Base-by-base conservation (phyloP, 2,113 vertebrate genomes). In the Platichthys flesus region DNA sequence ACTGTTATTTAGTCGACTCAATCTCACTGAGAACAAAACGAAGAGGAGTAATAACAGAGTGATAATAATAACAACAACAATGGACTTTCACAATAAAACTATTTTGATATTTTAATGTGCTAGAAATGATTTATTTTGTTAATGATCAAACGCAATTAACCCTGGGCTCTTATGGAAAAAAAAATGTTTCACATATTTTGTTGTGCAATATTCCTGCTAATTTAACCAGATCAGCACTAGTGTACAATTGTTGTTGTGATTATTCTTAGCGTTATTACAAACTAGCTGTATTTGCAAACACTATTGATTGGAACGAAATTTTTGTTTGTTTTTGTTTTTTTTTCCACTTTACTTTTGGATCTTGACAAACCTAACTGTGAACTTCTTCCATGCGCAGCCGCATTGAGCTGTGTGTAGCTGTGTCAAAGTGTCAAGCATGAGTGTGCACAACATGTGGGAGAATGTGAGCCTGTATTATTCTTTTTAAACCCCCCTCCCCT, bases 61-160 rank as follows among this genome's bases (percentile, higher is more conserved):
- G 88, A 93, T 93, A 93, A 93, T 91, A 93, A 93, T 91, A 93
- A 93, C 90, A 92, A 94, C 93, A 93, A 93, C 92, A 93, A 90
- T 85, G 84, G 85, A 89, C 82, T 90, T 81, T 91, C 80, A 88
- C 85, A 89, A 88, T 79, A 78, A 93, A 92, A 90, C 83, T 91
- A 93, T 93, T 93, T 93, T 93, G 88, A 91, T 93, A 93, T 91
- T 91, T 91, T 87, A 85, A 87, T 67, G 77, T 88, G 92, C 90
- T 93, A 92, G 88, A 92, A 51, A 87, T 87, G 64, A 91, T 93
- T 92, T 93, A 93, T 93, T 93, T 94, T 93, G 77, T 91, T 93
- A 93, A 90, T 61, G 89, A 92, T 90, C 86, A 90, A 90, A 90
- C 79, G 78, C 86, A 90, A 90, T 91, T 89, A 90, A 93, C 89